Base-by-base conservation (phyloP, 2,797 vertebrate genomes). In the Sebastes goodei region DNA sequence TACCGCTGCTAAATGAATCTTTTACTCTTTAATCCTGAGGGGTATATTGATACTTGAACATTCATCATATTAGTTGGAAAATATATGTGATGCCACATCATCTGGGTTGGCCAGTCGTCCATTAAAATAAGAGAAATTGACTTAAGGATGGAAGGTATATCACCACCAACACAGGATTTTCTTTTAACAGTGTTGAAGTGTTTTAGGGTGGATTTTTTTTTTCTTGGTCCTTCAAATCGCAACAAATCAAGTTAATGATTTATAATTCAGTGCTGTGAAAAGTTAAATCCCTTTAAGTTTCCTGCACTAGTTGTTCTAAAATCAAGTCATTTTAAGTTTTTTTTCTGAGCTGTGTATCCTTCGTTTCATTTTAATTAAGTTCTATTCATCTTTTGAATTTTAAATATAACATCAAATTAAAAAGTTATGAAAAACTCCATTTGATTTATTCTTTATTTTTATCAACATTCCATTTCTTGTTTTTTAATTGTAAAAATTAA, bases 201-300 rank as follows among this genome's bases (percentile, higher is more conserved):
- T 21, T 71, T 74, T 7, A 57, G 55, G 77, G 60, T 76, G 59
- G 75, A 49, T 72, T 76, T 69, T 35, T 10, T 10, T 38, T 35
- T 10, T 63, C 49, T 46, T 30, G 17, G 0, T 64, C 25, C n/a
- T 35, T 75, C 0, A 12, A 46, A 46, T 73, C 25, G 6, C 2
- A 20, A 42, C 6, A 0, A 81, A 29, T 32, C 1, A 9, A 52
- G n/a, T 55, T 21, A 27, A 64, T 27, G 8, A 60, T 30, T 46
- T 25, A 17, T 5, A 46, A 33, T 5, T 59, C 2, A 6, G 29
- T 71, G 33, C 62, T 75, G 65, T 74, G 56, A 71, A 61, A 80
- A 46, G 61, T 17, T 7, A 1, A 15, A 73, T 63, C 63, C 12
- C 20, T 1, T 63, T 21, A 10, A 52, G 57, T n/a, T 64, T 66